A percentile compares a stretch with the other conserved stretches of the same genome.
phyloP scores from a whole-genome alignment of 2,797 vertebrate genomes.

The Myoxocephalus aenaeus region DNA sequence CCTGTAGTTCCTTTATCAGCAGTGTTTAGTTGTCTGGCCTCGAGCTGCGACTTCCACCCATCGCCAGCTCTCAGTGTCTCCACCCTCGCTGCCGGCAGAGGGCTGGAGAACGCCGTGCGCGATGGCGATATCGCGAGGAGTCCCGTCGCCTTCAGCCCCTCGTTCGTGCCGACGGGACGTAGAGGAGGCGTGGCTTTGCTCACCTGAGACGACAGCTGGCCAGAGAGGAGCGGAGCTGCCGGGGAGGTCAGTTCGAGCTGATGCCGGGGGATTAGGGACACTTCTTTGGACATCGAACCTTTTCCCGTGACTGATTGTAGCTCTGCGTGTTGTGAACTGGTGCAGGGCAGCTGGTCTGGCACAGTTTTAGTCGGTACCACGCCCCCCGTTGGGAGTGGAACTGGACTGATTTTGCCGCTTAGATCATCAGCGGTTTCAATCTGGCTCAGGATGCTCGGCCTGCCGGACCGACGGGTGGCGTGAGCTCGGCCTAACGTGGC shows the following conservation, averaged over 20 bases:
- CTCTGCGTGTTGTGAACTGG: not conserved
- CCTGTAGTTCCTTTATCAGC: slow-evolving; percentile 33
- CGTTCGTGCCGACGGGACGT: not conserved
- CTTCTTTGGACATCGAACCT: not conserved
- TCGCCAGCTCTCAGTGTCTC: not conserved
- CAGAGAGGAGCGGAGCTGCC: not conserved
- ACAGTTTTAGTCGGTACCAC: too few species aligned
- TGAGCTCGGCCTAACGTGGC: slow-evolving; percentile 47
- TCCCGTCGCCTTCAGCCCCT: slow-evolving; percentile 21
- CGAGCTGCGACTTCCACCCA: not conserved
- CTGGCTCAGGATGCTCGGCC: slow-evolving; percentile 33
- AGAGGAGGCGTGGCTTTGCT: slow-evolving; percentile 2
- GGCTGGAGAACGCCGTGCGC: not conserved
- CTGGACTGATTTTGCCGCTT: slow-evolving; percentile 7
- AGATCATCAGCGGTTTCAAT: slow-evolving; percentile 1
- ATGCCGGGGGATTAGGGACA: not conserved
- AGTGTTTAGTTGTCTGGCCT: slow-evolving; percentile 4
- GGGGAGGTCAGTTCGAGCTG: slow-evolving; percentile 1
- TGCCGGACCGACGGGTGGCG: not conserved
- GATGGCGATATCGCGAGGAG: slow-evolving; percentile 1
- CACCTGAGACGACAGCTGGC: not conserved
- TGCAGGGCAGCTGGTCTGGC: not conserved
- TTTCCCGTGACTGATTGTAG: not conserved
- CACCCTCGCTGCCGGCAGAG: slow-evolving; percentile 4
- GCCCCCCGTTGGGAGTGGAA: not conserved